Conservation (phyloP, 1,140 invertebrate species). For the Halesus radiatus region DNA sequence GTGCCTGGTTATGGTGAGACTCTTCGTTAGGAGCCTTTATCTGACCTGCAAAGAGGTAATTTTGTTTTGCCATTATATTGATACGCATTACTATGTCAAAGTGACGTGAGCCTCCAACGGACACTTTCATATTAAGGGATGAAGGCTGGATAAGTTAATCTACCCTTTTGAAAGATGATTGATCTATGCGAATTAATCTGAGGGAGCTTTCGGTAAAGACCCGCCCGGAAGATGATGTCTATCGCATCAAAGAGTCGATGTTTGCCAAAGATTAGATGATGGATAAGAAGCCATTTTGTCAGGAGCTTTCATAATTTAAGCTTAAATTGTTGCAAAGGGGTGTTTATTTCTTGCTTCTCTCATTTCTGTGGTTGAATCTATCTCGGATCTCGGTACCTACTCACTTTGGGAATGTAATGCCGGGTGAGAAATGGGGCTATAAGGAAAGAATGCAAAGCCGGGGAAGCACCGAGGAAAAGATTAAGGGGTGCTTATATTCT, state of each 20-base stretch:
- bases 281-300: slow-evolving; percentile 1
- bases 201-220: slow-evolving; percentile 3
- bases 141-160: slow-evolving; percentile 1
- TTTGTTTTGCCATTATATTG: neutral
- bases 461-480: no score
- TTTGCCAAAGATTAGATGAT: slow-evolving; percentile 6
- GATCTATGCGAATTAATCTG: slow-evolving; percentile 25
- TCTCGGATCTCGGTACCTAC: no score
- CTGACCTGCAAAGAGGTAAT: neutral
- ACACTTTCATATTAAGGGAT: slow-evolving; percentile 16
- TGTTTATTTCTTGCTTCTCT: no score
- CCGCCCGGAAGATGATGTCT: neutral
- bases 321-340: no score
- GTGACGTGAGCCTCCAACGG: neutral
- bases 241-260: slow-evolving; percentile 3
- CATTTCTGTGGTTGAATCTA: no score
- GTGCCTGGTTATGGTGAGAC: no score
- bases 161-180: slow-evolving; percentile 26
- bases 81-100: slow-evolving; percentile 10
- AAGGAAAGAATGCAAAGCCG: no score
- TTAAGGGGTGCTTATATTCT: no score
- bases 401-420: no score
- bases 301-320: no score
- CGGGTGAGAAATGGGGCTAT: no score
- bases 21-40: no score